phyloP scores from a whole-genome alignment of 1,140 invertebrate genomes.

The Anthonomus grandis region DNA sequence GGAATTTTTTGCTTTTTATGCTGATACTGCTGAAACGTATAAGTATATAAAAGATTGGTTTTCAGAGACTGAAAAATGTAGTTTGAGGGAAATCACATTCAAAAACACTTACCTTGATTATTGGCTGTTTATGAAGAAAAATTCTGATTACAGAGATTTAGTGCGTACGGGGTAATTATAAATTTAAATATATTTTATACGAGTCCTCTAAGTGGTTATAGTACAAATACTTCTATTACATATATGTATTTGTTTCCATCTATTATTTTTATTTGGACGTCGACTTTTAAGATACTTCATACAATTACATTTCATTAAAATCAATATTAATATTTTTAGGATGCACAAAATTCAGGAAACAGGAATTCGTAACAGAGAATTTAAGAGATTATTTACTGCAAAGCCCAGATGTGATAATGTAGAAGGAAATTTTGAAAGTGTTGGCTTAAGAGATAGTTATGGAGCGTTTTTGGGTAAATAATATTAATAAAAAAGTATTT shows the following conservation, averaged over 20 bases:
- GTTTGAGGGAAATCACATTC: conserved; percentile 14
- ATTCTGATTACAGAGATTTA: conserved; percentile 58
- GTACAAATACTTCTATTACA: no score
- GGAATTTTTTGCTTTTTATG: conserved; percentile 62
- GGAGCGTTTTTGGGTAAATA: conserved; percentile 31
- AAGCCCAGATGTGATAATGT: conserved; percentile 53
- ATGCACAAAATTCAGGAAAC: conserved; percentile 56
- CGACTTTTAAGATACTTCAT: no score
- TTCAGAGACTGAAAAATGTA: conserved; percentile 61
- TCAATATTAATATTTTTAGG: conserved; percentile 41
- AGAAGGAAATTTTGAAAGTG: conserved; percentile 35
- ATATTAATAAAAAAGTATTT: no score
- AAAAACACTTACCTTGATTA: conserved; percentile 8
- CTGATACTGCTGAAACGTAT: conserved; percentile 56
- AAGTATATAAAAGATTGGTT: conserved; percentile 60
- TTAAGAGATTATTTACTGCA: conserved; percentile 53
- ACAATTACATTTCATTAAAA: not conserved
- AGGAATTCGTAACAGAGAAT: conserved; percentile 55
- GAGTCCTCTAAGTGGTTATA: no score
- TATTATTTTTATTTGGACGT: no score
- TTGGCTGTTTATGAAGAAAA: conserved; percentile 37
- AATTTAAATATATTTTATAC: no score
- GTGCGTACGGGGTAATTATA: conserved; percentile 58
- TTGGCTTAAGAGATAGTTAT: conserved; percentile 37
- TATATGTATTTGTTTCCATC: no score